Percentiles rank a stretch among this genome's conserved stretches.
These are phyloP conservation scores for Tyto alba DNA, from an alignment of 2,113 vertebrate species.

Conservation along the genomic window DNA sequence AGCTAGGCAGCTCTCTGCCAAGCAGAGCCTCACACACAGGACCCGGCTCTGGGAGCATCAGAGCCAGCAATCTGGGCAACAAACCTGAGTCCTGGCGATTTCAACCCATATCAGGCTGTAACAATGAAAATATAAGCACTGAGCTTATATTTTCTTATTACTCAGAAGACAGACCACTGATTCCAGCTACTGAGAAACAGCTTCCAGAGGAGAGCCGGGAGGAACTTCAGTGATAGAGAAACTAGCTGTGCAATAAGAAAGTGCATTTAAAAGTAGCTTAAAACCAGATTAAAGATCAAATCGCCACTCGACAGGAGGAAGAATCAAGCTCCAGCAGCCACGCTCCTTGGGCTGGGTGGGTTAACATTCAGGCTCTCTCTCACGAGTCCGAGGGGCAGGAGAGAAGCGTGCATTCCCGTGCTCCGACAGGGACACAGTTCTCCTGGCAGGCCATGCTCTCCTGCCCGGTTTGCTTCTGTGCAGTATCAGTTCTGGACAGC, in stretches of 20 bases:
- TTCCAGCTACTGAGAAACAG: constrained; percentile 41
- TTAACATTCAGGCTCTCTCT: constrained; percentile 70
- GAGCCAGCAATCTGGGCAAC: constrained; percentile 3
- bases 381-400: constrained; percentile 62
- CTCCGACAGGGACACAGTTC: constrained; percentile 67
- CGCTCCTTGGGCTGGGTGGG: constrained; percentile 50
- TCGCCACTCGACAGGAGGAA: constrained; percentile 58
- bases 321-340: constrained; percentile 25
- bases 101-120: neutral
- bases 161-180: constrained; percentile 5
- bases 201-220: constrained; percentile 44
- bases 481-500: neutral
- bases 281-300: constrained; percentile 69
- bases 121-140: constrained; percentile 48
- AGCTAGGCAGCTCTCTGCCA: neutral
- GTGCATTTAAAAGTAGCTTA: constrained; percentile 71
- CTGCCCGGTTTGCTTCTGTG: constrained; percentile 66
- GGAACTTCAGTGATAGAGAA: constrained; percentile 62
- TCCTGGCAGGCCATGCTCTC: constrained; percentile 62
- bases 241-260: constrained; percentile 73
- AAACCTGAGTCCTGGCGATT: neutral
- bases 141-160: constrained; percentile 43
- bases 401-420: constrained; percentile 62
- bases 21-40: neutral
- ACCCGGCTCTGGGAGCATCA: constrained; percentile 4